A percentile compares a stretch with the other conserved stretches of the same genome.
phyloP scores from a whole-genome alignment of 2,888 invertebrate genomes.

The Xylota segnis region DNA sequence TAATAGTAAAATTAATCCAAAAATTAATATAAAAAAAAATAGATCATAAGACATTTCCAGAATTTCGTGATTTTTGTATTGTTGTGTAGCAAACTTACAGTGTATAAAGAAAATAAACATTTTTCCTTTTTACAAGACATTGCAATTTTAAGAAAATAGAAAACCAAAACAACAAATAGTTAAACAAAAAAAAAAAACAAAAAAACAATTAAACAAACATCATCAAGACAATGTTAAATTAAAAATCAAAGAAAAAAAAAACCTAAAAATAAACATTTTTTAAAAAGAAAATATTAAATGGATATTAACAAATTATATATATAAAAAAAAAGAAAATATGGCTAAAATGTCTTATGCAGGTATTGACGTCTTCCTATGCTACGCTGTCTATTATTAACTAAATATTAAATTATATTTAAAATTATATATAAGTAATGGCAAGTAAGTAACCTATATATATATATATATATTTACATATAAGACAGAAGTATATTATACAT shows the following conservation, averaged over 20 bases:
- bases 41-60: conserved; percentile 72
- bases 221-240: conserved; percentile 70
- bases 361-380: conserved; percentile 86
- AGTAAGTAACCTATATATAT: conserved; percentile 75
- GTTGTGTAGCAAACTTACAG: conserved; percentile 53
- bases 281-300: conserved; percentile 54
- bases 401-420: conserved; percentile 79
- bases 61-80: conserved; percentile 60
- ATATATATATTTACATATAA: conserved; percentile 75
- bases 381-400: conserved; percentile 85
- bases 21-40: conserved; percentile 25
- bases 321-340: conserved; percentile 80
- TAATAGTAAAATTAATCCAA: conserved; percentile 14
- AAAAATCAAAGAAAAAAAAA: conserved; percentile 70
- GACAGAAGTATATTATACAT: conserved; percentile 76
- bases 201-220: conserved; percentile 73
- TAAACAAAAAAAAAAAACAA: conserved; percentile 68
- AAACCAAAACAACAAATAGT: conserved; percentile 48
- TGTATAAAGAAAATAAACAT: conserved; percentile 48
- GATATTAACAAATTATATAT: conserved; percentile 66
- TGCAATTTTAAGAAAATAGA: conserved; percentile 50
- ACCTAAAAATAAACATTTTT: conserved; percentile 52
- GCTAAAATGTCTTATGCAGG: conserved; percentile 85
- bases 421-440: conserved; percentile 63
- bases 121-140: conserved; percentile 56